phyloP scores from a whole-genome alignment of 1,140 invertebrate genomes.

The Aphelinus atriplicis region DNA sequence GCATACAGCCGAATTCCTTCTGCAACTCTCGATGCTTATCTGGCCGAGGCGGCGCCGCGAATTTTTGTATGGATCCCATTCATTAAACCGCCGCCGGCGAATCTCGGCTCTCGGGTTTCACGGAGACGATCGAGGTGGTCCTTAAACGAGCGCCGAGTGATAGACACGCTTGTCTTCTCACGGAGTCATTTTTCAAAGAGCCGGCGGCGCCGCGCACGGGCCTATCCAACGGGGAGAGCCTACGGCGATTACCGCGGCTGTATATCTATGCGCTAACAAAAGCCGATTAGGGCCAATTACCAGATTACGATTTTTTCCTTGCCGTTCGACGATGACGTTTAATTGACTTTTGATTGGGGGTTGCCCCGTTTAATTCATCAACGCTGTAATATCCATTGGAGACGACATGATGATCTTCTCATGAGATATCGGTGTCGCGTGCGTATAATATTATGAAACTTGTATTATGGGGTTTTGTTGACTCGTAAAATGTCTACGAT shows the following conservation, averaged over 20 bases:
- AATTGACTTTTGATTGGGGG: too few relatives aligned
- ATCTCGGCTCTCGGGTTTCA: neutral
- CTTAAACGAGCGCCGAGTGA: neutral
- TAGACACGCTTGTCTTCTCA: neutral
- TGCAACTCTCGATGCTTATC: too few relatives aligned
- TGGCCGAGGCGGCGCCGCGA: neutral
- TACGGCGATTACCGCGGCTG: neutral
- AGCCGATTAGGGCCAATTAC: neutral
- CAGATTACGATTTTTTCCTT: neutral
- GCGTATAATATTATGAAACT: too few relatives aligned
- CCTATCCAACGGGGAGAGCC: neutral
- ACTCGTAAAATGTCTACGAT: too few relatives aligned
- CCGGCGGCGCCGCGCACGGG: neutral
- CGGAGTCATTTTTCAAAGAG: slow-evolving; percentile 1
- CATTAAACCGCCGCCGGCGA: neutral
- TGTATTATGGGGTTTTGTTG: too few relatives aligned
- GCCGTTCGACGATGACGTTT: too few relatives aligned
- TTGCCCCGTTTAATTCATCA: too few relatives aligned
- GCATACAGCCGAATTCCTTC: too few relatives aligned
- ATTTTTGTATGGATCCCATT: slow-evolving; percentile 4
- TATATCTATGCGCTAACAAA: neutral
- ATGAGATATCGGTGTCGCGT: too few relatives aligned
- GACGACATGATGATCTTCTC: too few relatives aligned
- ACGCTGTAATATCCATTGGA: too few relatives aligned
- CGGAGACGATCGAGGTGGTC: slow-evolving; percentile 19